Percentiles rank a stretch among this genome's conserved stretches.
Evolutionary conservation across 2,888 invertebrate genomes (phyloP).

Genomic region (Amorpha juglandis): DNA sequence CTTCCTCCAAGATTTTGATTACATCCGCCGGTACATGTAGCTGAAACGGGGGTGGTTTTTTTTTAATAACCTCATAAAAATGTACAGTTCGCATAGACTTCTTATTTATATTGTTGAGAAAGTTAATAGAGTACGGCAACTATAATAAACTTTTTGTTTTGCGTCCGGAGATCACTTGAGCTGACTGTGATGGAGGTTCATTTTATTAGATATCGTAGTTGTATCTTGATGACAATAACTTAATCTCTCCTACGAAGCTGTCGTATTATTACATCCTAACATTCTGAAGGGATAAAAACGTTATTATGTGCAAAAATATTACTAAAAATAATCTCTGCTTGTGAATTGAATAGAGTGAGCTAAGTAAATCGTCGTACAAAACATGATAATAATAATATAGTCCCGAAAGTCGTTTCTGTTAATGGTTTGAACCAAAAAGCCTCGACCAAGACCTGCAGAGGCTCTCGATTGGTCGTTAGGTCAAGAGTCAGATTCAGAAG

Average conservation of each 20-base stretch:
- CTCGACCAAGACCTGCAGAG: no score
- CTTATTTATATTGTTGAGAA: slow-evolving; percentile 20
- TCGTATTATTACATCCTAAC: neutral
- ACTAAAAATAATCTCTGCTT: no score
- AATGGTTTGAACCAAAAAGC: no score
- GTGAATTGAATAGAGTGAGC: no score
- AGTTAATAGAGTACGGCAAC: slow-evolving; percentile 8
- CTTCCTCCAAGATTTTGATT: slow-evolving; percentile 66
- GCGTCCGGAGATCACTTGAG: neutral
- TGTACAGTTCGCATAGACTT: slow-evolving; percentile 24
- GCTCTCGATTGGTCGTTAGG: no score
- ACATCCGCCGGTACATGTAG: slow-evolving; percentile 54
- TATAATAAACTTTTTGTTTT: neutral
- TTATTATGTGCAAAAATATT: no score
- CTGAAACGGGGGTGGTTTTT: slow-evolving; percentile 23
- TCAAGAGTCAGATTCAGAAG: no score
- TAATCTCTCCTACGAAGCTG: neutral
- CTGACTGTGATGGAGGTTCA: neutral
- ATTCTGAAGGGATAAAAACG: neutral
- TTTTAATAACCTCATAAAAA: slow-evolving; percentile 26
- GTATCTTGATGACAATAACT: neutral
- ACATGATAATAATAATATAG: no score
- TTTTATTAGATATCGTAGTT: neutral
- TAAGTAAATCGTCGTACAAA: no score
- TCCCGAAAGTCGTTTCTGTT: no score